These are phyloP conservation scores for Sebastes iracundus DNA, from an alignment of 2,797 vertebrate species.

Conservation along the genomic window DNA sequence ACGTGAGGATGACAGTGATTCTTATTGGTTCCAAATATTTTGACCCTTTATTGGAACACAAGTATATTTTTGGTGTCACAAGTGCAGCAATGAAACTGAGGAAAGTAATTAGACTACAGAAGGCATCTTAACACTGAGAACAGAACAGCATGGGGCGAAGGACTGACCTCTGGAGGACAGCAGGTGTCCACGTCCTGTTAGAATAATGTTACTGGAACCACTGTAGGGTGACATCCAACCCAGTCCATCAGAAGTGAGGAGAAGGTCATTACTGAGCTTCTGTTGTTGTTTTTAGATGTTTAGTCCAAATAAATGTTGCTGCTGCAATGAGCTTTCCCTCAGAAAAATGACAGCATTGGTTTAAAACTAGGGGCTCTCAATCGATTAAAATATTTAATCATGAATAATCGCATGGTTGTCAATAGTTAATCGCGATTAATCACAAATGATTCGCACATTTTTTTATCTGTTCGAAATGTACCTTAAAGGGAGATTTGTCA, in stretches of 20 bases:
- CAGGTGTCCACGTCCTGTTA: slow-evolving; percentile 13
- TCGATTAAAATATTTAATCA: no score
- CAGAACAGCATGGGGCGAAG: background rate
- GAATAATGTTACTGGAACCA: background rate
- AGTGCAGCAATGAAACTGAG: background rate
- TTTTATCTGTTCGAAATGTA: no score
- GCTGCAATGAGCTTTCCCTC: background rate
- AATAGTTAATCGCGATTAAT: no score
- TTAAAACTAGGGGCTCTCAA: no score
- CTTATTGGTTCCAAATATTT: no score
- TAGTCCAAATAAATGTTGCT: background rate
- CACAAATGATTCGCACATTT: no score
- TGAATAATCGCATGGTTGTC: no score
- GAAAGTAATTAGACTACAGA: background rate
- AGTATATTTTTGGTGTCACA: background rate
- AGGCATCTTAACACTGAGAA: background rate
- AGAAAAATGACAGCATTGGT: no score
- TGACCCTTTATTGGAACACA: background rate
- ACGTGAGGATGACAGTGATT: no score
- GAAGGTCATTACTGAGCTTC: background rate
- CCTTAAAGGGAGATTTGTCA: no score
- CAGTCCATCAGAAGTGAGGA: background rate
- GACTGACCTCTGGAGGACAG: slow-evolving; percentile 11
- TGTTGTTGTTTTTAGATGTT: background rate
- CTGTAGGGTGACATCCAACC: background rate